These are phyloP conservation scores for Schizopygopsis pylzovi DNA, from an alignment of 2,797 vertebrate genomes.

Conservation along the genomic window DNA sequence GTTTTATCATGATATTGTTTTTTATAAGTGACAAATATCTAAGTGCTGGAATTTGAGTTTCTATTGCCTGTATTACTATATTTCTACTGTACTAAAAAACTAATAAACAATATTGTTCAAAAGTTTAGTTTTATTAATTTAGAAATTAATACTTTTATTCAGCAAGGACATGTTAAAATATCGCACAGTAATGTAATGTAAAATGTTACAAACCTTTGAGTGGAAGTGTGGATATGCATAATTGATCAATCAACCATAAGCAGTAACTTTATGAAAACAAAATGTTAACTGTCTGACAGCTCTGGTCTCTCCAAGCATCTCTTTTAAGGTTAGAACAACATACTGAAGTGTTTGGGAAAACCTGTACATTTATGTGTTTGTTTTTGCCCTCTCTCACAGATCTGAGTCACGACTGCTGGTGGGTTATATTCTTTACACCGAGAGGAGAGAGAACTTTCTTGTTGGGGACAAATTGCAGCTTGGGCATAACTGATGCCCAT, in stretches of 20 bases:
- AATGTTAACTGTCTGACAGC: neutral
- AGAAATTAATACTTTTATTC: neutral
- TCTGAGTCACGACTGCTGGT: constrained; percentile 44
- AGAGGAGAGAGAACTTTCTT: constrained; percentile 27
- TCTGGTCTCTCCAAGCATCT: neutral
- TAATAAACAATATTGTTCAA: neutral
- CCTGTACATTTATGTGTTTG: neutral
- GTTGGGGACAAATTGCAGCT: constrained; percentile 8
- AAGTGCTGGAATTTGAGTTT: neutral
- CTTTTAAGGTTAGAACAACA: neutral
- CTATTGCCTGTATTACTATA: neutral
- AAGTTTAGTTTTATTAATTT: neutral
- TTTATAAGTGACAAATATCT: neutral
- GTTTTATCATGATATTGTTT: neutral
- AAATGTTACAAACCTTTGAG: neutral
- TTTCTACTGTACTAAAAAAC: neutral
- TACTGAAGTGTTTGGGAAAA: constrained; percentile 12
- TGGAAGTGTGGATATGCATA: no score
- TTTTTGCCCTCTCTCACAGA: constrained; percentile 42
- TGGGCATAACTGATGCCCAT: constrained; percentile 9
- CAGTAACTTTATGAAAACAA: no score
- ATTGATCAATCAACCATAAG: no score
- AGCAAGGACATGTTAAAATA: neutral
- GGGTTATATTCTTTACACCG: constrained; percentile 27
- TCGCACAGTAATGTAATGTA: neutral